phyloP scores from a whole-genome alignment of 2,113 vertebrate species.

The Ifrita kowaldi region DNA sequence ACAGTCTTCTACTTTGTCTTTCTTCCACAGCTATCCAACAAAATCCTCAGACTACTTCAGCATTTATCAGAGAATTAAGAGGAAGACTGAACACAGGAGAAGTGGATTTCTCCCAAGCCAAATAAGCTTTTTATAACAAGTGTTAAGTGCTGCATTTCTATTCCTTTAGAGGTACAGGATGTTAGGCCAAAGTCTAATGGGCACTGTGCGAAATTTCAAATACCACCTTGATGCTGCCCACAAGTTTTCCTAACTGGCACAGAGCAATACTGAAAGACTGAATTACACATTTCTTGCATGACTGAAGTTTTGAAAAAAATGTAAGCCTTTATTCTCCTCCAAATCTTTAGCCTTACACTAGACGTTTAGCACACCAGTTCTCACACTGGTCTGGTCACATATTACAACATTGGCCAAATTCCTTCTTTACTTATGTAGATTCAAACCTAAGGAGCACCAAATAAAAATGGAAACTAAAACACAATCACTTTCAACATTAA shows the following conservation, averaged over 20 bases:
- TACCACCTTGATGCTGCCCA: neutral
- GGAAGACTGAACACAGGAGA: neutral
- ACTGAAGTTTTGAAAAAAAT: neutral
- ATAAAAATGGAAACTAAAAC: neutral
- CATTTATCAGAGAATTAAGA: neutral
- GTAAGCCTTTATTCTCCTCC: neutral
- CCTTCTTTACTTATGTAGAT: neutral
- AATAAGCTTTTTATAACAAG: neutral
- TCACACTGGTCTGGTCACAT: neutral
- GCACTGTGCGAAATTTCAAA: neutral
- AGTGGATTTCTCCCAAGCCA: neutral
- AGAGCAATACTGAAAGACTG: neutral
- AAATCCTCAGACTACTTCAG: neutral
- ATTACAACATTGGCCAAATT: neutral
- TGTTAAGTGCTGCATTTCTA: neutral
- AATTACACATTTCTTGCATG: neutral
- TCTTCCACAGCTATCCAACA: neutral
- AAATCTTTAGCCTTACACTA: neutral
- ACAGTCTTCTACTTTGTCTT: neutral
- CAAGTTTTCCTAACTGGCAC: neutral
- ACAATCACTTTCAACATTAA: neutral
- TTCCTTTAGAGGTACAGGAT: neutral
- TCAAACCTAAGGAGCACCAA: neutral
- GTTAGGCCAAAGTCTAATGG: neutral
- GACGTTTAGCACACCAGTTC: neutral